A percentile compares a stretch with the other conserved stretches of the same genome.
Conservation (phyloP, 2,113 vertebrate genomes). For the Siniperca chuatsi region DNA sequence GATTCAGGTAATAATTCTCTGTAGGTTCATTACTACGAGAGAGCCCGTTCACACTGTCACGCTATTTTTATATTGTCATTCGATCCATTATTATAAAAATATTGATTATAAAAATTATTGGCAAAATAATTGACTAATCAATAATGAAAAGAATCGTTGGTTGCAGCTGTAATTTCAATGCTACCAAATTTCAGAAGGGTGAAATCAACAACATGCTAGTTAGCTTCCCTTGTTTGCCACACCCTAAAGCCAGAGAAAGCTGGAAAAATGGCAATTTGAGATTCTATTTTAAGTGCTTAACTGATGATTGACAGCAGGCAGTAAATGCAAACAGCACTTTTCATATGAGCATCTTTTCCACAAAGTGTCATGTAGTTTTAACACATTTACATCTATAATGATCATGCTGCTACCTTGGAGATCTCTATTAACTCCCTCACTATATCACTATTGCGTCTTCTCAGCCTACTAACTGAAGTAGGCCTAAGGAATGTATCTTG, state of each 20-base stretch:
- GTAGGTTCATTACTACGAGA: neutral
- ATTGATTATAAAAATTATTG: neutral
- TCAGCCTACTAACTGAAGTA: conserved; percentile 9
- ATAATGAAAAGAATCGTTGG: neutral
- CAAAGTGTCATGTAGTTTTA: neutral
- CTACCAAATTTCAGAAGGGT: neutral
- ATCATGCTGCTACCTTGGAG: neutral
- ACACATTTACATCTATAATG: neutral
- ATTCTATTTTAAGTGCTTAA: neutral
- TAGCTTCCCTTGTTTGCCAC: neutral
- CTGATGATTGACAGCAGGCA: neutral
- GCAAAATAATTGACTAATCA: neutral
- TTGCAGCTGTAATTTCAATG: neutral
- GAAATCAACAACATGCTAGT: neutral
- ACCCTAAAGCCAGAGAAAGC: neutral
- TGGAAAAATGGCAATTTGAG: neutral
- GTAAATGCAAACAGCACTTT: neutral
- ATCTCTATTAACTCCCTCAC: neutral
- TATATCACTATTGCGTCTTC: neutral
- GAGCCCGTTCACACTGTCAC: neutral
- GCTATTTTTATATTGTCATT: neutral
- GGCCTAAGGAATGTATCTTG: conserved; percentile 46
- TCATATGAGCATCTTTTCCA: neutral
- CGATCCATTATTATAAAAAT: neutral
- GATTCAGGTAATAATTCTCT: neutral